phyloP scores from a whole-genome alignment of 2,113 vertebrate genomes.

The Gymnocephalus cernua region DNA sequence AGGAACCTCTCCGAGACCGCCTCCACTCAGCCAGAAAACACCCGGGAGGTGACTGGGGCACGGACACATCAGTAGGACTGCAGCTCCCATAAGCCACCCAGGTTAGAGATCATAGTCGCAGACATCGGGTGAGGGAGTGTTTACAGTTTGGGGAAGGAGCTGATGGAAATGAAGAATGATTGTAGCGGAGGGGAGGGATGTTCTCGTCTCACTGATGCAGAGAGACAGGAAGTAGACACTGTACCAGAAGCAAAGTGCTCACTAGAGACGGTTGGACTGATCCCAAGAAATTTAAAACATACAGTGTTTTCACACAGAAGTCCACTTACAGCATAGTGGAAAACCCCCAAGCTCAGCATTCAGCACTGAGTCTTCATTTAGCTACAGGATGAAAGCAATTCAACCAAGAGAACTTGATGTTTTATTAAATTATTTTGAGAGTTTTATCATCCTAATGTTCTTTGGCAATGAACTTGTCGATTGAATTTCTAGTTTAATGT shows the following conservation, averaged over 20 bases:
- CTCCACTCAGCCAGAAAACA: conserved; percentile 58
- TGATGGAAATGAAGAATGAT: conserved; percentile 64
- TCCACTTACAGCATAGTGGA: not conserved
- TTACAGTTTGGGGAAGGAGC: conserved; percentile 56
- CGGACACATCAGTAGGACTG: conserved; percentile 54
- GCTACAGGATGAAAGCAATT: not conserved
- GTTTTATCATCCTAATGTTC: not conserved
- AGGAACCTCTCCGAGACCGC: conserved; percentile 41
- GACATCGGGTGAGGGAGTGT: conserved; percentile 53
- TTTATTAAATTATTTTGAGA: not conserved
- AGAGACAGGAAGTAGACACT: conserved; percentile 41
- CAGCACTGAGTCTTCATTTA: conserved; percentile 1
- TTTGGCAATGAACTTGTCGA: not conserved
- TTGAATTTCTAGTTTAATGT: not conserved
- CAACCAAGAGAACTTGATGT: not conserved
- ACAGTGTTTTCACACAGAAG: conserved; percentile 5
- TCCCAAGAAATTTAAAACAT: conserved; percentile 29
- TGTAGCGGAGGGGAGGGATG: conserved; percentile 38
- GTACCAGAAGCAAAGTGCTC: conserved; percentile 23
- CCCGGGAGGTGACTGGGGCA: conserved; percentile 57
- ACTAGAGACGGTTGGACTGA: conserved; percentile 10
- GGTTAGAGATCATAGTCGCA: conserved; percentile 54
- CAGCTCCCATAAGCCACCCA: conserved; percentile 46
- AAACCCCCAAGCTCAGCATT: conserved; percentile 17
- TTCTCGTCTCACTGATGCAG: conserved; percentile 35